Base-by-base conservation (phyloP, 2,888 invertebrate genomes). In the Bugula neritina region DNA sequence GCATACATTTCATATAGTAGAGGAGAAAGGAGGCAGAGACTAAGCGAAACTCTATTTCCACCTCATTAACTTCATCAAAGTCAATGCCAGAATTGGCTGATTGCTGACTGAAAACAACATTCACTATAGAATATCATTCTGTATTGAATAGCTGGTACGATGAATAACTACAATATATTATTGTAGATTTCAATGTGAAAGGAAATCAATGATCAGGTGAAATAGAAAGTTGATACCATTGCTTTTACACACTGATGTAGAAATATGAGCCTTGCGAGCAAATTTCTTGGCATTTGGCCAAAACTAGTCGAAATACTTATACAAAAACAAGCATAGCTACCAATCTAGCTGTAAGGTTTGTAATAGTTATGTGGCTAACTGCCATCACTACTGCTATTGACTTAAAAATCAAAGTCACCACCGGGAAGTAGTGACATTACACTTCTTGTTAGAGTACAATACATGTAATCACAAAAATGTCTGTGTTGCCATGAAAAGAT, bases 181-280 rank as follows among this genome's bases (percentile, higher is more conserved):
- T 5, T 17, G 17, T 43, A 43, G 17, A 43, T 17, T 31, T 57
- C 57, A 25, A 5, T 31, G n/a, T 63, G 63, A 63, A 63, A 25
- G 31, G 29, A 63, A 63, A 63, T 63, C 63, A 63, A 63, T 63
- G 63, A 63, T 34, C 31, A 31, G 63, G 31, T 63, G 31, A 63
- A 63, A 27, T 10, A 43, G 43, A 43, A 43, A 43, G 43, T 17
- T 43, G 43, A 43, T 43, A 43, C 43, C 43, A 10, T 43, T 43
- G 43, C 43, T 10, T 43, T 43, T 43, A 43, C 17, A 43, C 43
- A 43, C 17, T 43, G 43, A 43, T 43, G 43, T 43, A 43, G 43
- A 43, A 43, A 43, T 17, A 17, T 10, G 43, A 43, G 43, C 43
- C 43, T 10, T 43, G 17, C 5, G 17, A 17, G 43, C 17, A 10